Conservation (phyloP, 2,888 invertebrate genomes). For the Seladonia tumulorum region DNA sequence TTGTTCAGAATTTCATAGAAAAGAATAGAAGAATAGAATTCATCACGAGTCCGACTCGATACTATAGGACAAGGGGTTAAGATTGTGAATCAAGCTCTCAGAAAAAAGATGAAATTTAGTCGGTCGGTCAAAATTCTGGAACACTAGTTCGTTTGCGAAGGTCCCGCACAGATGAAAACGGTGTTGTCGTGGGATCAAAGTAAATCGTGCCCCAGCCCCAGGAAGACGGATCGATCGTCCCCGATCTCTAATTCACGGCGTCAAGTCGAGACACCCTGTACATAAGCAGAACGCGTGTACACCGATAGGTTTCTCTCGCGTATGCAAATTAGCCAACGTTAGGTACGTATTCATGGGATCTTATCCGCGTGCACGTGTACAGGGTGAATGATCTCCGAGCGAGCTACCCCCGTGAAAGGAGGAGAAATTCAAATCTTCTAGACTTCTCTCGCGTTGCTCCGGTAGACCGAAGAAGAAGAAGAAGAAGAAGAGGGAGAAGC, state of each 20-base stretch:
- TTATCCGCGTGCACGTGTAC: slow-evolving; percentile 79
- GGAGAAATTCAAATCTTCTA: slow-evolving; percentile 72
- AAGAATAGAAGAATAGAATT: too few relatives aligned
- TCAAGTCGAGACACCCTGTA: slow-evolving; percentile 51
- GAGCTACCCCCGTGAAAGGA: slow-evolving; percentile 66
- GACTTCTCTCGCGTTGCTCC: slow-evolving; percentile 33
- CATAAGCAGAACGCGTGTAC: slow-evolving; percentile 43
- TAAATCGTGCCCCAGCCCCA: background rate
- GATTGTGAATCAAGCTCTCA: too few relatives aligned
- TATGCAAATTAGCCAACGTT: slow-evolving; percentile 76
- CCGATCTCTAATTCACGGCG: background rate
- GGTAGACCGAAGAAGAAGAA: background rate
- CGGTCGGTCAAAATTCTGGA: background rate
- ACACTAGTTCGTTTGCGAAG: background rate
- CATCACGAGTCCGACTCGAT: too few relatives aligned
- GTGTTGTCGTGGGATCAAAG: background rate
- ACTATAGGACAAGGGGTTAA: too few relatives aligned
- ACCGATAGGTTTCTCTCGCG: slow-evolving; percentile 74
- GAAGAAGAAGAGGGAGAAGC: background rate
- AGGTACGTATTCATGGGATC: slow-evolving; percentile 77
- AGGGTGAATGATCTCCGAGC: slow-evolving; percentile 75
- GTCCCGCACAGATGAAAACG: background rate
- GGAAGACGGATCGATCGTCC: too few relatives aligned
- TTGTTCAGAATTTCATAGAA: too few relatives aligned
- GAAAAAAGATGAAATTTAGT: background rate